Percentiles rank a stretch among this genome's conserved stretches.
Conservation (phyloP, 2,113 vertebrate genomes). For the Asarcornis scutulata region DNA sequence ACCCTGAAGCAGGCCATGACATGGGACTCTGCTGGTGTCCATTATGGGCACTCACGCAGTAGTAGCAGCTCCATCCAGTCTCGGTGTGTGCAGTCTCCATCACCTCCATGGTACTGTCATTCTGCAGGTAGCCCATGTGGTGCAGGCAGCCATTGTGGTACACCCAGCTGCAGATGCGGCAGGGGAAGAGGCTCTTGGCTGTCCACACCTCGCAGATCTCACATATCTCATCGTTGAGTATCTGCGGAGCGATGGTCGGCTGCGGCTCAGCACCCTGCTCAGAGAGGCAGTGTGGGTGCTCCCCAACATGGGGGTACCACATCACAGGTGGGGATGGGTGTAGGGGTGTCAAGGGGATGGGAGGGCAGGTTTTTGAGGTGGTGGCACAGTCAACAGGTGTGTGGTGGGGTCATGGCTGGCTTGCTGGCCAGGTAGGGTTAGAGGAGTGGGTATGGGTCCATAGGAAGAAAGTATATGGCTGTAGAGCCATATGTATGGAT, state of each 20-base stretch:
- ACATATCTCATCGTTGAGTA: constrained; percentile 90
- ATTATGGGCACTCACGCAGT: constrained; percentile 84
- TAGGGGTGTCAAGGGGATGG: background rate
- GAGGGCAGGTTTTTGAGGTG: background rate
- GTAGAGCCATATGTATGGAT: background rate
- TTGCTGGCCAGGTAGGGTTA: background rate
- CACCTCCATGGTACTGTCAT: constrained; percentile 83
- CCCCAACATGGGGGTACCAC: background rate
- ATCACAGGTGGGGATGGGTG: background rate
- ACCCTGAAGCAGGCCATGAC: rapidly evolving
- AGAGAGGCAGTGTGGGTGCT: background rate
- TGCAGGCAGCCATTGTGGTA: constrained; percentile 95
- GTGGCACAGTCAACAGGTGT: rapidly evolving
- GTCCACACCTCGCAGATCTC: constrained; percentile 98
- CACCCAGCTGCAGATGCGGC: constrained; percentile 89
- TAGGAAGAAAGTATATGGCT: background rate
- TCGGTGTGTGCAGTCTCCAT: constrained; percentile 87
- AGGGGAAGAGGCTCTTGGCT: constrained; percentile 92
- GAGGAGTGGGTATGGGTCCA: background rate
- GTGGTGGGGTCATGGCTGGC: background rate
- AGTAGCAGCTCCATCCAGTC: constrained; percentile 96
- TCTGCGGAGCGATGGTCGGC: constrained; percentile 69
- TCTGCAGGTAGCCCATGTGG: constrained; percentile 90
- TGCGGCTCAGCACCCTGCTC: background rate
- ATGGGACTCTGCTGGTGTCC: rapidly evolving